Conservation (phyloP, 2,888 invertebrate genomes). For the Thumatha senex region DNA sequence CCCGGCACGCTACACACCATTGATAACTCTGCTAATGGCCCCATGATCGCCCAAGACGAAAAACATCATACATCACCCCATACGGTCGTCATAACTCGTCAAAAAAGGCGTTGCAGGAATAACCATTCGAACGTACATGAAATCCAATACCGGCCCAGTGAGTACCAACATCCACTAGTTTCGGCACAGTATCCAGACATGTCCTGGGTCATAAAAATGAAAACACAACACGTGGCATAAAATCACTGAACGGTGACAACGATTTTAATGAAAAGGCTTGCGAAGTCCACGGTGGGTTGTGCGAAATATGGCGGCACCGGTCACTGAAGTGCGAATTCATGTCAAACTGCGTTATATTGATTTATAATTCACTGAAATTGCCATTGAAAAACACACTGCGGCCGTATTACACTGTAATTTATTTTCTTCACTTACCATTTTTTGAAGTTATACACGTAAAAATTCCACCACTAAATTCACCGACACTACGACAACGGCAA, state of each 20-base stretch:
- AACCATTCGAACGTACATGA: slow-evolving; percentile 75
- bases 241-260: slow-evolving; percentile 80
- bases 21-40: slow-evolving; percentile 48
- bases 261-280: slow-evolving; percentile 77
- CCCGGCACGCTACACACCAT: slow-evolving; percentile 49
- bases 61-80: slow-evolving; percentile 32
- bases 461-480: slow-evolving; percentile 80
- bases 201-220: slow-evolving; percentile 35
- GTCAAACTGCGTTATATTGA: slow-evolving; percentile 57
- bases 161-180: slow-evolving; percentile 37
- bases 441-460: slow-evolving; percentile 81
- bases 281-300: slow-evolving; percentile 73
- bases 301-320: slow-evolving; percentile 84
- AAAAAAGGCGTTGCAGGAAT: slow-evolving; percentile 76
- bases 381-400: slow-evolving; percentile 56
- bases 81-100: slow-evolving; percentile 49
- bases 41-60: slow-evolving; percentile 29
- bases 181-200: slow-evolving; percentile 32
- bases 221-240: slow-evolving; percentile 80
- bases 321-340: slow-evolving; percentile 55
- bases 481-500: slow-evolving; percentile 80
- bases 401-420: slow-evolving; percentile 62
- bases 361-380: slow-evolving; percentile 45
- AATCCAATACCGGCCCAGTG: slow-evolving; percentile 74
- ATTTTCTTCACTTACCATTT: slow-evolving; percentile 81